These are phyloP conservation scores for Monomorium pharaonis DNA, from an alignment of 1,140 invertebrate species.

Conservation along the genomic window DNA sequence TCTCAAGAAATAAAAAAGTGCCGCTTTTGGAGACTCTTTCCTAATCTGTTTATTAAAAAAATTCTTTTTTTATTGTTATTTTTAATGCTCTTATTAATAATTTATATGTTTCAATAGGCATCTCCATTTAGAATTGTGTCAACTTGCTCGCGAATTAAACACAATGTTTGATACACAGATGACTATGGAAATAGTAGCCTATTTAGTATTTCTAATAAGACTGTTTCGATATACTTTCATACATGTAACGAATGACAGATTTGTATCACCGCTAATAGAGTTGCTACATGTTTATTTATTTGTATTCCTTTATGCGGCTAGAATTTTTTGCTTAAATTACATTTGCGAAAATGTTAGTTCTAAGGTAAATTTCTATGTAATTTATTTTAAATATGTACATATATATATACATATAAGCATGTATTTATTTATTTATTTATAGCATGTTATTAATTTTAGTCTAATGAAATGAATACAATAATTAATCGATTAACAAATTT, in stretches of 20 bases:
- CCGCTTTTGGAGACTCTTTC: no score
- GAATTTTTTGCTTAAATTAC: neutral
- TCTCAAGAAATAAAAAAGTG: no score
- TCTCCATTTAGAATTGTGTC: conserved; percentile 33
- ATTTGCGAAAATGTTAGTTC: neutral
- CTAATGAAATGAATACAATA: neutral
- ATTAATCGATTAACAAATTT: conserved; percentile 6
- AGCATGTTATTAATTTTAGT: neutral
- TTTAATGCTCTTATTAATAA: neutral
- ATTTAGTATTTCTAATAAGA: neutral
- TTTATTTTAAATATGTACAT: neutral
- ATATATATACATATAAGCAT: neutral
- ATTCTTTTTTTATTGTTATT: neutral
- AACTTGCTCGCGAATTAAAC: conserved; percentile 11
- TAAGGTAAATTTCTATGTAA: neutral
- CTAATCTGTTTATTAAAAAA: neutral
- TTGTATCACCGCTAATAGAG: neutral
- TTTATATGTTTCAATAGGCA: conserved; percentile 12
- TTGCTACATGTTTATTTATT: neutral
- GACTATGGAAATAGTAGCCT: neutral
- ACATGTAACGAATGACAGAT: neutral
- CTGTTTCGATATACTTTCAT: no score
- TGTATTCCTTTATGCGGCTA: neutral
- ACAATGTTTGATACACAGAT: neutral
- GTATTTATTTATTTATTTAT: neutral